Base-by-base conservation (phyloP, 2,797 vertebrate species). In the Gouania willdenowi region DNA sequence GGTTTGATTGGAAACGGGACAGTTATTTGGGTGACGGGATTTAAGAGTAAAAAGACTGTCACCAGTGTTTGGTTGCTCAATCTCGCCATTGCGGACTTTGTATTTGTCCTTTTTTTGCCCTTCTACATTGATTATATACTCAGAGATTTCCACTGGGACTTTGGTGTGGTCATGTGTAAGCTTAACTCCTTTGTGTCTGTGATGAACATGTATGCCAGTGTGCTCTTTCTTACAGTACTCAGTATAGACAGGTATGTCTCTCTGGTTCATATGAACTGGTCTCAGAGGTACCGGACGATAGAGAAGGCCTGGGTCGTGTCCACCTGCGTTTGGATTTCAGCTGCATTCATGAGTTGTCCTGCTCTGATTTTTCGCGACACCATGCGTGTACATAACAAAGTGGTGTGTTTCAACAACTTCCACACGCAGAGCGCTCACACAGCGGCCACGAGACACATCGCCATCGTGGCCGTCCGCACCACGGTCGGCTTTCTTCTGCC, bases 121-220 rank as follows among this genome's bases (percentile, higher is more conserved):
- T 82, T 98, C 39, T 95, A 90, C 49, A 94, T 98, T 21, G 89
- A 94, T 14, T 98, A 98, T 0, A 89, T 97, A 25, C 85, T 91
- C 63, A 81, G 86, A 51, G 89, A 92, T 61, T 99, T 98, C 77
- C 92, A 97, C 75, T 99, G 96, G 96, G 69, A 87, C 32, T 98
- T 97, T 22, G 95, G 96, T 10, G 63, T 75, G 51, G 80, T 68
- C 63, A 75, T 98, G 49, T 99, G 96, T 74, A 99, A 98, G 70
- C 73, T 92, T 8, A 96, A 93, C 75, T 93, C 95, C 0, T 99
- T 95, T 41, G 90, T 97, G 53, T 90, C 89, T 0, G 81, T 91
- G 7, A 67, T 97, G 61, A 98, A 98, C 73, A 97, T 98, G 95
- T 97, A 94, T 26, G 93, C 95, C 60, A 98, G 96, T 10, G 91